These are phyloP conservation scores for Leptobrachium leishanense DNA, from an alignment of 2,113 vertebrate species.

Conservation along the genomic window DNA sequence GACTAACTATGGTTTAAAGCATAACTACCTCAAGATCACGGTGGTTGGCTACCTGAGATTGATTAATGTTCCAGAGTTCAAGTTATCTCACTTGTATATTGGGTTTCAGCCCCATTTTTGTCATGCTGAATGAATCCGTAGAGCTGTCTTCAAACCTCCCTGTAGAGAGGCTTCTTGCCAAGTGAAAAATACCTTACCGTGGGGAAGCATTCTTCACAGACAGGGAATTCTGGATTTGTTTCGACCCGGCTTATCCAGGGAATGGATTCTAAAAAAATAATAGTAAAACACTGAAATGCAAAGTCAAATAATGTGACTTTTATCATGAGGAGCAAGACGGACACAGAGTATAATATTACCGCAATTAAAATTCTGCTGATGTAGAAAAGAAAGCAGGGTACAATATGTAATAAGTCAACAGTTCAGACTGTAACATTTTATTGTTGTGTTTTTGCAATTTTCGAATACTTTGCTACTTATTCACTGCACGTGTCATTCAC, in stretches of 20 bases:
- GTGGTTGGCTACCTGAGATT: too few species aligned
- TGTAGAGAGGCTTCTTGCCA: conserved; percentile 5
- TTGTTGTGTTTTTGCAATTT: conserved; percentile 36
- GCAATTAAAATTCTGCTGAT: conserved; percentile 42
- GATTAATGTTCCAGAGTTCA: too few species aligned
- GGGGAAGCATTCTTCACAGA: conserved; percentile 13
- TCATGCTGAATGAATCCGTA: conserved; percentile 9
- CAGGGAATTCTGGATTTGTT: conserved; percentile 14
- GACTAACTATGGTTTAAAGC: too few species aligned
- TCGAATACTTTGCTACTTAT: conserved; percentile 31
- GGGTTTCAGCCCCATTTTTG: background rate
- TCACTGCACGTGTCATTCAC: conserved; percentile 31
- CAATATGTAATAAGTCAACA: conserved; percentile 34
- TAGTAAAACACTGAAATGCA: conserved; percentile 28
- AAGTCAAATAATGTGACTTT: conserved; percentile 34
- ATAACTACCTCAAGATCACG: too few species aligned
- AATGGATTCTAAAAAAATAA: conserved; percentile 10
- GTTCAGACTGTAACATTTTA: conserved; percentile 24
- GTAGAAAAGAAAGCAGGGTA: conserved; percentile 33
- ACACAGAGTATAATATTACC: conserved; percentile 39
- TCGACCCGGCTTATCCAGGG: conserved; percentile 25
- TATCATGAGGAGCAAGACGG: conserved; percentile 24
- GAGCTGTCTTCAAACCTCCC: background rate
- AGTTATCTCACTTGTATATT: background rate
- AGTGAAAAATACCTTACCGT: background rate